phyloP scores from a whole-genome alignment of 53 echinoderm and acorn worm species.

The Paracentrotus lividus region DNA sequence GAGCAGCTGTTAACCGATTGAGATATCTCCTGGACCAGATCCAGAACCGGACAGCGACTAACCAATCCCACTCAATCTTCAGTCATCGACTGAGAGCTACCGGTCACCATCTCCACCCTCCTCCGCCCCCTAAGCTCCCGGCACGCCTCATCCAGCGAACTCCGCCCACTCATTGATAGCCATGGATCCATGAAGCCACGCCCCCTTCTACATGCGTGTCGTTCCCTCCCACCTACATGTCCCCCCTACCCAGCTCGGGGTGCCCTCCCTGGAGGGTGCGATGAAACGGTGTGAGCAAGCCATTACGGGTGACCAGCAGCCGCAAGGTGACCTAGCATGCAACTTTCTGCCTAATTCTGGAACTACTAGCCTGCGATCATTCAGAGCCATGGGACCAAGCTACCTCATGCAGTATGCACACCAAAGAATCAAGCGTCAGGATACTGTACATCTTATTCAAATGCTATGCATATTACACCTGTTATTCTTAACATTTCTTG shows the following conservation, averaged over 20 bases:
- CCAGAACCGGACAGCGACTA: background rate
- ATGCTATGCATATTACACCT: too few species aligned
- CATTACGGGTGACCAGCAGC: conserved; percentile 62
- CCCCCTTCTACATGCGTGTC: conserved; percentile 64
- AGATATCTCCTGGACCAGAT: background rate
- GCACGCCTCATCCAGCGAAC: conserved; percentile 57
- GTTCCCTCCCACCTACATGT: conserved; percentile 65
- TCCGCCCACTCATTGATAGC: conserved; percentile 53
- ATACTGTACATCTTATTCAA: too few species aligned
- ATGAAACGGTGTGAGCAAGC: conserved; percentile 74
- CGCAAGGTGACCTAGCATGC: conserved; percentile 68
- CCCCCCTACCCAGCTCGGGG: conserved; percentile 69
- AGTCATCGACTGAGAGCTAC: conserved; percentile 59
- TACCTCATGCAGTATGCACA: conserved; percentile 95
- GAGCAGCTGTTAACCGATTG: too few species aligned
- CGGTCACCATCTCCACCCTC: conserved; percentile 57
- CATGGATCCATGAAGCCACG: conserved; percentile 61
- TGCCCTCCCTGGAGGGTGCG: conserved; percentile 59
- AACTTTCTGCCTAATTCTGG: conserved; percentile 70
- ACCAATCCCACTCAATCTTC: conserved; percentile 46
- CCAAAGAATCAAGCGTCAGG: too few species aligned
- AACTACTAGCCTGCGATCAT: conserved; percentile 41
- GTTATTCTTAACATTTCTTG: too few species aligned
- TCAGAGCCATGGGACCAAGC: conserved; percentile 69
- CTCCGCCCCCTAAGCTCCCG: too few species aligned